Evolutionary conservation across 2,888 invertebrate species (phyloP), one percentile per base, ranked within the genome.

Genomic region (Agonum fuliginosum): DNA sequence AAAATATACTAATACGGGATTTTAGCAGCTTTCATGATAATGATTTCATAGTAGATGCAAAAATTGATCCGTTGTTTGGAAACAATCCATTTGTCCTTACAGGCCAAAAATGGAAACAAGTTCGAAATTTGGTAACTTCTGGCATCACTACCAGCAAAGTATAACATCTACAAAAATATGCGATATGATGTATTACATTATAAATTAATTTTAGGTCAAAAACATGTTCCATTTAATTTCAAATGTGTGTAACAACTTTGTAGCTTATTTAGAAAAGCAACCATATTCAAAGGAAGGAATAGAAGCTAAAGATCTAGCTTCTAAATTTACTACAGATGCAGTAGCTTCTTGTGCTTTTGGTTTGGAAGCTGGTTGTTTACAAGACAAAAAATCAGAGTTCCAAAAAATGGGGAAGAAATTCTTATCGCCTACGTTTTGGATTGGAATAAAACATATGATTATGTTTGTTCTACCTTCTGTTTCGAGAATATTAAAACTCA

Each of bases 41-140:
- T 24, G 79, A 78, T 58, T 22, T 84, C 1, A 80, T 84, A 81
- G 79, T 87, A 0, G 82, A 85, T 71, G 84, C 85, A 5, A 82
- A 84, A 12, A 80, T 81, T 0, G 89, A 89, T 58, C 87, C 85
- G 0, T 79, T 89, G 1, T 81, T 86, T 6, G 83, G 84, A 3
- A 84, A 84, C 41, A 87, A 87, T 82, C 86, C 87, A 0, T 87
- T 89, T 75, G 65, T 82, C 0, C 75, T 88, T n/a, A 83, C 82
- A 0, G 86, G 87, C 0, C 83, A 86, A 10, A 81, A 85, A 79
- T 88, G 89, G 89, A 87, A 87, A 75, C 83, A 85, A 1, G 81
- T 87, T 1, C 84, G 89, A 0, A 83, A 85, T 0, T 87, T 87
- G 73, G 80, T 89, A 2, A 86, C 88, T 0, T 85, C 89, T 0